Evolutionary conservation across 2,113 vertebrate species (phyloP).

Genomic region (Sterrhoptilus dennistouni): DNA sequence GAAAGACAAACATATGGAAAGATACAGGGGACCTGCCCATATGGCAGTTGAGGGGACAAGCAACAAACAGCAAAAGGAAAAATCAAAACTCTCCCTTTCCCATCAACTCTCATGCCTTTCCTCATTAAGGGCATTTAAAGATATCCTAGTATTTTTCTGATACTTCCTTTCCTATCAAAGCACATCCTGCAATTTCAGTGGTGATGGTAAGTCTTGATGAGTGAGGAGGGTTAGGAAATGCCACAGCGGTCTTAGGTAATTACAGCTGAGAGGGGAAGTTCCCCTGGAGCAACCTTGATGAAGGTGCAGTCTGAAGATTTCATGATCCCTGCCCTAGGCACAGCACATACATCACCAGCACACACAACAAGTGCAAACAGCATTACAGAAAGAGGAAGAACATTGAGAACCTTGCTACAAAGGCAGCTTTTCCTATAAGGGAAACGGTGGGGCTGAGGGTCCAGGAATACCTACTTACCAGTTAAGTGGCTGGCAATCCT

Average conservation of each 20-base stretch:
- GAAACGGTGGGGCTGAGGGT: background rate
- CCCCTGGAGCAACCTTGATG: background rate
- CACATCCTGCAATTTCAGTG: constrained; percentile 25
- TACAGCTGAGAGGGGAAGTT: background rate
- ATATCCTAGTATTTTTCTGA: background rate
- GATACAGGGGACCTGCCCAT: background rate
- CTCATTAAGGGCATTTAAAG: constrained; percentile 7
- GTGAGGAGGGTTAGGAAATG: background rate
- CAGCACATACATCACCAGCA: background rate
- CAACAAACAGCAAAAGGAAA: background rate
- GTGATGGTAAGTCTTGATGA: background rate
- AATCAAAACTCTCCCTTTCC: background rate
- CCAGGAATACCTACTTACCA: constrained; percentile 80
- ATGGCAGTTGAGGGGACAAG: background rate
- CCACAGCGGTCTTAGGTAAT: background rate
- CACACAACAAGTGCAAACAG: constrained; percentile 5
- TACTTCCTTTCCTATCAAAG: constrained; percentile 2
- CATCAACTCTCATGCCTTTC: background rate
- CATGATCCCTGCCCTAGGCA: background rate
- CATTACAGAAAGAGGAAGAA: background rate
- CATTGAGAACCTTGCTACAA: background rate
- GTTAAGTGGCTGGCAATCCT: constrained; percentile 93
- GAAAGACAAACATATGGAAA: background rate
- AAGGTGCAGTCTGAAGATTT: background rate
- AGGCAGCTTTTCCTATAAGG: constrained; percentile 23